Base-by-base conservation (phyloP, 2,113 vertebrate genomes). In the Catharus minimus region DNA sequence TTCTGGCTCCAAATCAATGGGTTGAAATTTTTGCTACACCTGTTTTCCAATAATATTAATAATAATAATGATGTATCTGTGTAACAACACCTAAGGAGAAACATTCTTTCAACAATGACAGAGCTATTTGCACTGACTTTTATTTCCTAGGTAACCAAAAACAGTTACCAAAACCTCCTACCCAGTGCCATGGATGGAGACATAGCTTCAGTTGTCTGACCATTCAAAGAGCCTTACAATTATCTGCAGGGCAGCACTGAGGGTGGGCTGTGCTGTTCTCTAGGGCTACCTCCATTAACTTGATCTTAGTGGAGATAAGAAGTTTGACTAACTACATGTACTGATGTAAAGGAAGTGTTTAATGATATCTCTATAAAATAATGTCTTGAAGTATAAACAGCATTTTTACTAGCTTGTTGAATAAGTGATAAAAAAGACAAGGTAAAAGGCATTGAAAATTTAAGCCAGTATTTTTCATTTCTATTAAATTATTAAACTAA, bases 391-490 rank as follows among this genome's bases (percentile, higher is more conserved):
- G 17, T 52, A 76, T 18, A 60, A 88, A 64, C 7, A 39, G 33
- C 10, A 16, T 44, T 89, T 90, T 56, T 61, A 57, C 58, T 61
- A 44, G 46, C 23, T 68, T 89, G 62, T 36, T 69, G 52, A 84
- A 16, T 39, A 27, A 60, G 24, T 20, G 27, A 89, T 27, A 38
- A 85, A 80, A 88, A 81, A 69, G 11, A 64, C 38, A 89, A 85
- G 33, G n/a, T 57, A 23, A 85, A 90, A 77, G 10, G 13, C 57
- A 64, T 49, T 74, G 74, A 61, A 44, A 74, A 81, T 78, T 86
- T 41, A 52, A 38, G 57, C 5, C 38, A 65, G 9, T 67, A 78
- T 56, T 86, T 64, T 58, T 84, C 9, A 53, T 84, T 79, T 76
- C 53, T 65, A 22, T 50, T 62, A 20, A 79, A 68, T 15, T 60